Evolutionary conservation across 1,140 invertebrate species (phyloP).

Genomic region (Brachionus paranguensis): DNA sequence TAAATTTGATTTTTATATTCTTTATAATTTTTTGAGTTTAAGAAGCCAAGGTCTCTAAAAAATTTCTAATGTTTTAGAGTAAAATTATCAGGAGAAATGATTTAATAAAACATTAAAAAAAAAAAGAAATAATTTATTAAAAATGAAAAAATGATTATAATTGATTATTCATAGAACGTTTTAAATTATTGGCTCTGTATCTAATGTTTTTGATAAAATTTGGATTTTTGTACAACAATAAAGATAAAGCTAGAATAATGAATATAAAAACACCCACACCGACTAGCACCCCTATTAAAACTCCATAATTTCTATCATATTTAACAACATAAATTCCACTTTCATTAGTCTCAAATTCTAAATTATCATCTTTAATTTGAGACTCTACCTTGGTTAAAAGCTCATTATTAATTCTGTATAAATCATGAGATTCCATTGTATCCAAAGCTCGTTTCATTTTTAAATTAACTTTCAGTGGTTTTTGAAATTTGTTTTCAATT

Average conservation of each 20-base stretch:
- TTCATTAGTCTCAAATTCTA: background rate
- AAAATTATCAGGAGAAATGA: too few relatives aligned
- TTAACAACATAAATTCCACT: conserved; percentile 6
- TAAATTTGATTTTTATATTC: too few relatives aligned
- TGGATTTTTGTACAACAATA: conserved; percentile 24
- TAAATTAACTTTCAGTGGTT: background rate
- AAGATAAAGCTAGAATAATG: background rate
- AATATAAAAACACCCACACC: background rate
- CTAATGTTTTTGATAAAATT: background rate
- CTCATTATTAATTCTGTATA: conserved; percentile 27
- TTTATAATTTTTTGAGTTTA: too few relatives aligned
- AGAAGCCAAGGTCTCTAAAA: too few relatives aligned
- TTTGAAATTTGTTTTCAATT: background rate
- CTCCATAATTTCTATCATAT: conserved; percentile 10
- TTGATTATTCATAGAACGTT: conserved; percentile 25
- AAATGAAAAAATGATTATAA: background rate
- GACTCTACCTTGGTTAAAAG: conserved; percentile 9
- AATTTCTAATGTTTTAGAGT: too few relatives aligned
- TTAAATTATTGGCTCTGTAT: background rate
- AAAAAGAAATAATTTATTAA: background rate
- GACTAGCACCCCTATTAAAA: background rate
- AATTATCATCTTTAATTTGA: background rate
- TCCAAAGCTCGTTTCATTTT: background rate
- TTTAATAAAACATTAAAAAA: too few relatives aligned
- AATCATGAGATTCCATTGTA: background rate